Conservation (phyloP, 1,140 invertebrate genomes). For the Zaprionus africanus region DNA sequence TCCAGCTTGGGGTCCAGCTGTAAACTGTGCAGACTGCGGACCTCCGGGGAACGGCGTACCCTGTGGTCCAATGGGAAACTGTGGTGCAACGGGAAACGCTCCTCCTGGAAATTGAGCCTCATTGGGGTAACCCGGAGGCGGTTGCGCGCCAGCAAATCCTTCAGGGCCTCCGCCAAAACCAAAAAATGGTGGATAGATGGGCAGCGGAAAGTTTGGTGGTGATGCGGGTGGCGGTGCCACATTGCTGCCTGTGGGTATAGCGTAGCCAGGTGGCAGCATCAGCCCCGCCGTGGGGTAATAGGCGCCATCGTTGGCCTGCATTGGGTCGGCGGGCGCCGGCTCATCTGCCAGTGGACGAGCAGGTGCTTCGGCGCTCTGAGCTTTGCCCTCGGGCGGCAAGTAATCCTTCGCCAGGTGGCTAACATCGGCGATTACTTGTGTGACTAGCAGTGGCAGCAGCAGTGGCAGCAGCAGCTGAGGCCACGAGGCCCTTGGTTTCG, state of each 20-base stretch:
- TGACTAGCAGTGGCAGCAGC: constrained; percentile 40
- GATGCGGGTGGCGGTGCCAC: constrained; percentile 34
- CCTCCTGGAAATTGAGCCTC: constrained; percentile 20
- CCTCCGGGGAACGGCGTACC: not conserved
- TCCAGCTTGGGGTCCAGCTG: constrained; percentile 7
- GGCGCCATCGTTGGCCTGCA: constrained; percentile 34
- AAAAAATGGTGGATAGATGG: constrained; percentile 71
- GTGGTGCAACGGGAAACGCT: constrained; percentile 8
- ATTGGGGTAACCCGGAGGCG: constrained; percentile 49
- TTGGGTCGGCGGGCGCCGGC: not conserved
- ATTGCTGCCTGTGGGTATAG: constrained; percentile 57
- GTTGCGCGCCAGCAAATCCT: constrained; percentile 17
- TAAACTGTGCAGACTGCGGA: constrained; percentile 2
- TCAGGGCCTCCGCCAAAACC: constrained; percentile 49
- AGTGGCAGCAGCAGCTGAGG: constrained; percentile 34
- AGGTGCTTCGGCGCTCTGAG: not conserved
- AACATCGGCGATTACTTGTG: constrained; percentile 58
- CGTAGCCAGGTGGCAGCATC: constrained; percentile 56
- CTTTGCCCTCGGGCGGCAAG: constrained; percentile 21
- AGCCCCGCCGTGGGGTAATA: constrained; percentile 54
- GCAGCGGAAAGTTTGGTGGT: constrained; percentile 68
- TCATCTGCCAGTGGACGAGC: constrained; percentile 2
- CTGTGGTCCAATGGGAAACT: constrained; percentile 10
- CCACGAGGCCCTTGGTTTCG: constrained; percentile 12
- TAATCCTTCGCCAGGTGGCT: constrained; percentile 60